Conservation (phyloP, 2,113 vertebrate genomes). For the Vulpes lagopus region DNA sequence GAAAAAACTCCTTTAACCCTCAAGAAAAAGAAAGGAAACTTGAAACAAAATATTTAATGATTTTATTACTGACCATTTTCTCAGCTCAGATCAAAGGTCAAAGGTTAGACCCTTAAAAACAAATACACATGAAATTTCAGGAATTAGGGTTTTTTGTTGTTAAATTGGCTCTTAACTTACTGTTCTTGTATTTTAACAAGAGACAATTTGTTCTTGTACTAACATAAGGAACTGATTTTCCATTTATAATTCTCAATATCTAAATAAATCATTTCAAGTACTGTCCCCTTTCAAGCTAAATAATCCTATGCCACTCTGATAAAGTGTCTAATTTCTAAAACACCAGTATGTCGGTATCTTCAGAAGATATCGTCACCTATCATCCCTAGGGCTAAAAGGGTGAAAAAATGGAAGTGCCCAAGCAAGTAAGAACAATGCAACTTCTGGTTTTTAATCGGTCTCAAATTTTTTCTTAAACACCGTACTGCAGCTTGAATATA, state of each 20-base stretch:
- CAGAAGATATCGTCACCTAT: not conserved
- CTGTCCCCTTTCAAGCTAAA: not conserved
- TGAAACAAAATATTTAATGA: conserved; percentile 60
- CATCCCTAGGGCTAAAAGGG: not conserved
- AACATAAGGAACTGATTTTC: not conserved
- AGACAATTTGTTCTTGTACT: conserved; percentile 11
- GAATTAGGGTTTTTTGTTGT: not conserved
- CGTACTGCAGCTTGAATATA: conserved; percentile 45
- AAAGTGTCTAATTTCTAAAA: not conserved
- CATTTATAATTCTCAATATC: conserved; percentile 1
- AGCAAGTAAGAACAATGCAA: conserved; percentile 3
- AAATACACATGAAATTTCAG: conserved; percentile 11
- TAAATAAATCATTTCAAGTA: conserved; percentile 44
- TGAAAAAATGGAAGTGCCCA: not conserved
- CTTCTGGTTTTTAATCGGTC: conserved; percentile 44
- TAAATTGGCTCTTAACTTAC: not conserved
- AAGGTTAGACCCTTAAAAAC: not conserved
- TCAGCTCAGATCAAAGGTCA: not conserved
- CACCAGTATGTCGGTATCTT: not conserved
- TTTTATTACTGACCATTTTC: conserved; percentile 42
- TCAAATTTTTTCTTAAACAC: not conserved
- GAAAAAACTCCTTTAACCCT: conserved; percentile 17
- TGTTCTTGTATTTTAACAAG: conserved; percentile 23
- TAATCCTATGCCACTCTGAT: not conserved
- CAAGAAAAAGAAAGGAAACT: conserved; percentile 26